Evolutionary conservation across 2,888 invertebrate genomes (phyloP), one percentile per base, ranked within the genome.

Genomic region (Dioctria linearis): DNA sequence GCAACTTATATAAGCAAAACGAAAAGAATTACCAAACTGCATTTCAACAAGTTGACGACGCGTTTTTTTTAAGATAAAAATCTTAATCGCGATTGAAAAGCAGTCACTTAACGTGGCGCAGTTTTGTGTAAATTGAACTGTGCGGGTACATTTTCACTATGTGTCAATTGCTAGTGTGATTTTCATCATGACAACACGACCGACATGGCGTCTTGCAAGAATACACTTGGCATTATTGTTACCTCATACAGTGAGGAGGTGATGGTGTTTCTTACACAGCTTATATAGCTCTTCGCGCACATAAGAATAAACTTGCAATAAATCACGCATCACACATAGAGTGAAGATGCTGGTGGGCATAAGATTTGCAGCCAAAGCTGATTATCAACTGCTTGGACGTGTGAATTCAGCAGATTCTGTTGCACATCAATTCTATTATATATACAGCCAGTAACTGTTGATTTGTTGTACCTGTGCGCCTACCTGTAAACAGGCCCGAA

Each of bases 31-130:
- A 25, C 46, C 13, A 46, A 46, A 46, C 25, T 67, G 43, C 43
- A 8, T 43, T 66, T 66, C 13, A 43, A 43, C 11, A 43, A 25
- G 76, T 42, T 76, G 9, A 43, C 65, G 46, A 25, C 40, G 46
- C 25, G 40, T 75, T 80, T 25, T 25, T 25, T 25, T 25, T 25
- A 1, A 65, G 75, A 80, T 75, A 80, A 75, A 11, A 80, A 80
- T 80, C 80, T 75, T 73, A 71, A 73, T 73, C 73, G 65, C 39
- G 75, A 78, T 78, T 78, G 51, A 46, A 78, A 51, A 43, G 51
- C 49, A 76, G 76, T 76, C 39, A 49, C n/a, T 63, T 76, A 46
- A 46, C 46, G 11, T 37, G n/a, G 6, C 39, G n/a, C 40, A 40
- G 25, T 57, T 25, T 25, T 25, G 57, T 57, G 40, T 13, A 57